Evolutionary conservation across 2,797 vertebrate genomes (phyloP), one percentile per base, ranked within the genome.

Genomic region (Pipistrellus pygmaeus): DNA sequence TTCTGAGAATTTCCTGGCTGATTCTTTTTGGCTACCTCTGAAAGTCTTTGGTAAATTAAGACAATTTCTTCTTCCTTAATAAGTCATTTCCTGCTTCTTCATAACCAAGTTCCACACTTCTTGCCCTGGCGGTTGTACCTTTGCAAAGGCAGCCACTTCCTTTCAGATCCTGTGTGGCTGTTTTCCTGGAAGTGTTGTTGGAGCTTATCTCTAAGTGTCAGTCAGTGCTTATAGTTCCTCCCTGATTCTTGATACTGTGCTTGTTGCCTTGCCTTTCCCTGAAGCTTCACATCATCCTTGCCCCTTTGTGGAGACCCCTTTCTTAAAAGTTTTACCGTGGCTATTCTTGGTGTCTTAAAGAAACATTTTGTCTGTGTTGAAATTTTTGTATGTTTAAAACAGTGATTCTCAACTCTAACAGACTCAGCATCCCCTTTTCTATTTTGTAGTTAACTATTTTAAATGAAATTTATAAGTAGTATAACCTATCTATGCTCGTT

Each of bases 181-280:
- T 94, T 85, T 85, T 51, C 55, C 48, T 90, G n/a, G 23, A 76
- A 32, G 41, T 82, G 55, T 83, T 88, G n/a, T 91, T 86, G 71
- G 38, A 46, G 5, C 8, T 85, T 80, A 32, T 27, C 8, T 21
- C 51, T 32, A 13, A 82, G 4, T 71, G 17, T 84, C 64, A 83
- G 11, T 72, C 77, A 9, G 11, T 94, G 72, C 51, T 92, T 85
- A 32, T 41, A 48, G n/a, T 73, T 88, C 72, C 48, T 64, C 35
- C 44, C 69, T 68, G 27, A 4, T 5, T 68, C 68, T 88, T 90
- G 20, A 32, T 78, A 64, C 25, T 38, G 1, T 55, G 11, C 13
- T 84, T 55, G 60, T 72, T 60, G 88, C 53, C 20, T 6, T 57
- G 35, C 85, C 18, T 72, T 51, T 82, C 83, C 17, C 78, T 92